These are phyloP conservation scores for Phyllostomus hastatus DNA, from an alignment of 2,113 vertebrate species.

Conservation along the genomic window DNA sequence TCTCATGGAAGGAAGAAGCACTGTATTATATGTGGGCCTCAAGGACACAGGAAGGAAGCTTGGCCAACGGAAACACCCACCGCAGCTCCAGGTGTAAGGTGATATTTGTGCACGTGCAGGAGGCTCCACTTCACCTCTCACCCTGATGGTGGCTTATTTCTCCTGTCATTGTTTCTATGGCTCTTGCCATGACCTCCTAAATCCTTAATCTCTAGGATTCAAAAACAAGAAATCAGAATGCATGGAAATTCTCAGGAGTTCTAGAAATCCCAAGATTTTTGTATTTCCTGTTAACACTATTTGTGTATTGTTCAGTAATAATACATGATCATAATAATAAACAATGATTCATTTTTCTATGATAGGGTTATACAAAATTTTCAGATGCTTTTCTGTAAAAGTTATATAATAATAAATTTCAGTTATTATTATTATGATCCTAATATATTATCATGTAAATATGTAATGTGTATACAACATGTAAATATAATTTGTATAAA, in stretches of 20 bases:
- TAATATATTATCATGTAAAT: neutral
- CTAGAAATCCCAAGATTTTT: neutral
- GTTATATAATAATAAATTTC: neutral
- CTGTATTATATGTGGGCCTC: neutral
- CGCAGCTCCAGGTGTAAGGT: fast-evolving
- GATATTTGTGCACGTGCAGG: too few relatives aligned
- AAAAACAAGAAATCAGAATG: constrained; percentile 13
- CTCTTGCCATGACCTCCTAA: neutral
- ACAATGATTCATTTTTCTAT: neutral
- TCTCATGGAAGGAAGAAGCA: neutral
- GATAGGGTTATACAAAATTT: neutral
- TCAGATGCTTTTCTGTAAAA: neutral
- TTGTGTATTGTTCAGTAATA: neutral
- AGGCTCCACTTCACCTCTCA: fast-evolving
- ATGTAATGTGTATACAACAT: neutral
- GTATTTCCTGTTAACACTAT: neutral
- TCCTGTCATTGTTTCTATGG: neutral
- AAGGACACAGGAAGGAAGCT: too few relatives aligned
- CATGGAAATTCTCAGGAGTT: neutral
- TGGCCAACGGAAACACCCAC: too few relatives aligned
- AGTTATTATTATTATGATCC: neutral
- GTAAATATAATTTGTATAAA: neutral
- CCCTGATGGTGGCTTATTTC: neutral
- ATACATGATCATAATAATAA: neutral
- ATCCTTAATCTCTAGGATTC: neutral